Evolutionary conservation across 2,888 invertebrate species (phyloP), one percentile per base, ranked within the genome.

Genomic region (Philopedon plagiatum): DNA sequence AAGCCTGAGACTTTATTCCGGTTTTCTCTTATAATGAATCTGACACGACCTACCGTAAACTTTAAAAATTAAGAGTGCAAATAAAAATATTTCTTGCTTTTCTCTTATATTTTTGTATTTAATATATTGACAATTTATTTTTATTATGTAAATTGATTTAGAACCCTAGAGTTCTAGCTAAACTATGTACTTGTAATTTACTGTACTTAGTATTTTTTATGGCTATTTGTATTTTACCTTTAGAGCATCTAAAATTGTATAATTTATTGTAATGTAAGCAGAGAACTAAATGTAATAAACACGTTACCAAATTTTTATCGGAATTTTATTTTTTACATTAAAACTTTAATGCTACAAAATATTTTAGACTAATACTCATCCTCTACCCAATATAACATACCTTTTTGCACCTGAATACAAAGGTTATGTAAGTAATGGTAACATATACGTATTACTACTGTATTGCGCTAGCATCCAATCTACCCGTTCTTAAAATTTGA

Each of bases 71-170:
- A n/a, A n/a, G n/a, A n/a, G n/a, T n/a, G 21, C 21, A 46, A 46
- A 46, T 4, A 19, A 23, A 23, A 18, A 9, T 23, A 11, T 11
- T 56, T 32, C 26, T 37, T 37, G n/a, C 19, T 37, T 39, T 13
- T 37, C 26, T 37, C n/a, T 58, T 58, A 37, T 58, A 58, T 58
- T 58, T 58, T 58, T 58, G 58, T 58, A 58, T 58, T 58, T 39
- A 23, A 26, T 37, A 58, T 58, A 39, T 23, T 19, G 58, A 39
- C 23, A 23, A n/a, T 19, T 37, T 39, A 29, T 15, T 54, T 54
- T 54, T 57, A 57, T 11, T 56, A 9, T 56, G 34, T 56, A 56
- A 32, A 34, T 18, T 37, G 37, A n/a, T 39, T 19, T 19, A 29
- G n/a, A n/a, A 9, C 37, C 0, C 11, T 18, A 39, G 7, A 37